A percentile compares a stretch with the other conserved stretches of the same genome.
These are phyloP conservation scores for Cremastinae sp. DNA, from an alignment of 2,888 invertebrate genomes.

Conservation along the genomic window DNA sequence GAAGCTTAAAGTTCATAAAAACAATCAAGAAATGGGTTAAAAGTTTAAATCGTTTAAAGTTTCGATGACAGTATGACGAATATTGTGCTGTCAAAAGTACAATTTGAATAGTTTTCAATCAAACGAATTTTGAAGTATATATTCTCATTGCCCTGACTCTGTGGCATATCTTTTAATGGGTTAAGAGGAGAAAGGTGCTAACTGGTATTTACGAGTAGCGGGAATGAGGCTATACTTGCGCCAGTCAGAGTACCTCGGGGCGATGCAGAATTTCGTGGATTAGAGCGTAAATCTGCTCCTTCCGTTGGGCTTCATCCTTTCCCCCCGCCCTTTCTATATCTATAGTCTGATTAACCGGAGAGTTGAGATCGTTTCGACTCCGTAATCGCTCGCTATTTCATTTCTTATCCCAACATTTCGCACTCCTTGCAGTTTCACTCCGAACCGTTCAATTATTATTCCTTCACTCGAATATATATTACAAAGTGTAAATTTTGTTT, in stretches of 20 bases:
- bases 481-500: no score
- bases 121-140: no score
- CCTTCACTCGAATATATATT: no score
- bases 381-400: not conserved
- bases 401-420: not conserved
- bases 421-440: no score
- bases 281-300: slow-evolving; percentile 28
- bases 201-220: slow-evolving; percentile 55
- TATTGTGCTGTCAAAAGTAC: no score
- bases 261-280: slow-evolving; percentile 44
- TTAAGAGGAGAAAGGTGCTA: slow-evolving; percentile 48
- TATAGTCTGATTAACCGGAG: slow-evolving; percentile 41
- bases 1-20: no score
- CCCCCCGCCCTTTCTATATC: not conserved
- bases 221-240: slow-evolving; percentile 31
- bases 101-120: no score
- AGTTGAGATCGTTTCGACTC: slow-evolving; percentile 28
- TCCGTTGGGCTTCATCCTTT: slow-evolving; percentile 13
- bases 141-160: no score
- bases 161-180: slow-evolving; percentile 36
- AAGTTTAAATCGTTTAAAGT: no score
- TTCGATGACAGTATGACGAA: no score
- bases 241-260: slow-evolving; percentile 12
- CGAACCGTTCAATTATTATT: no score
- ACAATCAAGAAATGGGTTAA: no score